Base-by-base conservation (phyloP, 2,113 vertebrate genomes). In the Oreochromis niloticus region DNA sequence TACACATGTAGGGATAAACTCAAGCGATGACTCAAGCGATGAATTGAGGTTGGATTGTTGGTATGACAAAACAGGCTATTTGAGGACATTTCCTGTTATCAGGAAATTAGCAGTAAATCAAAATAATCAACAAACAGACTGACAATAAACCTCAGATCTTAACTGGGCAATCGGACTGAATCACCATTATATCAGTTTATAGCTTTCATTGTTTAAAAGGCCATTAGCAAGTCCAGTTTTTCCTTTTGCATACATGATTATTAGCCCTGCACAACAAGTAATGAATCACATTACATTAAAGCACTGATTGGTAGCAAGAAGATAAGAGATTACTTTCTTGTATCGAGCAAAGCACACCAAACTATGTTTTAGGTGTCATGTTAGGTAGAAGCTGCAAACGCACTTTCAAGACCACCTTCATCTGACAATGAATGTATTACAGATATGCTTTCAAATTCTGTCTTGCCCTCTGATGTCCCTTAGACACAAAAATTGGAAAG, bases 301-400 rank as follows among this genome's bases (percentile, higher is more conserved):
- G 39, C n/a, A 4, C 8, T 75, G 9, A 32, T 14, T 50, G 9
- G 43, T 48, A 48, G 71, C 14, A 75, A 48, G 71, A 30, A 75
- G 14, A 27, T 48, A 11, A 75, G 22, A 30, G 39, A 48, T 48
- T 32, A 1, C 48, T 50, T 75, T 17, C 24, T 27, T 19, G 43
- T 30, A 43, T 9, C 2, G 1, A 50, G 16, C 43, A 75, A 48
- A 30, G 41, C 16, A 3, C 2, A 30, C 24, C 0, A 22, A 73
- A 27, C 16, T 75, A 48, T 48, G 4, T 12, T 50, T 75, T 7
- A 75, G 61, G 24, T 75, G 14, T 7, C 24, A 1, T 12, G 71
- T 75, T 75, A 32, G 71, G 4, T 8, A 48, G 68, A 48, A 48
- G 24, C 22, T 75, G 16, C 24, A 50, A 3, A 50, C 1, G 2